Base-by-base conservation (phyloP, 2,113 vertebrate species). In the Muntiacus muntjak region DNA sequence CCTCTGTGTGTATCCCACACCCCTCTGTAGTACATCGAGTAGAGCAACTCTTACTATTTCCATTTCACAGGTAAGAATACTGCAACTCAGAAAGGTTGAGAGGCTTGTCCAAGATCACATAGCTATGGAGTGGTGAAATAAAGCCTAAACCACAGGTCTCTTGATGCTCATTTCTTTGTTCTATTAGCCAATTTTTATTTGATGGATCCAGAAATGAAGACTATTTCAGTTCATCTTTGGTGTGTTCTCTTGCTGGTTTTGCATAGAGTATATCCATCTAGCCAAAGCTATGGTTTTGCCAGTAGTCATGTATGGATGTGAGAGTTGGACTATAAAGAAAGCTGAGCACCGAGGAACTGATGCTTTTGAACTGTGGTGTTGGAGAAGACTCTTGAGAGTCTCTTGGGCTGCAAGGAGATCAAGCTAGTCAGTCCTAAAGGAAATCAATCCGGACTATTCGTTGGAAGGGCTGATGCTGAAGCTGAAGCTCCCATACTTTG, bases 371-470 rank as follows among this genome's bases (percentile, higher is more conserved):
- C 64, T 71, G 64, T 23, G 64, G 17, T 71, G 19, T 71, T 71
- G 64, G 64, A 71, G 19, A 71, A 71, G 64, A 71, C 5, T 71
- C 64, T 36, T 36, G 64, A 71, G 64, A 71, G 64, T 71, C 64
- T 1, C 64, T 71, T 36, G 36, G 64, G 10, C n/a, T 71, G 19
- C 64, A 71, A 71, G n/a, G 64, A 71, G n/a, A 71, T 71, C 64
- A 21, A 71, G 4, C n/a, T n/a, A 71, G n/a, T 71, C 64, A 21
- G 11, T 71, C n/a, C 64, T 71, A 36, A 71, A 71, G n/a, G 64
- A 36, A 23, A 36, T 71, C 64, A 36, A 23, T 71, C n/a, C 0
- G 0, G 64, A 67, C 33, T 71, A 0, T 71, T 71, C 9, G 0
- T 36, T 71, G n/a, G 64, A 71, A 71, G 64, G 64, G 9, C n/a